A percentile compares a stretch with the other conserved stretches of the same genome.
These are phyloP conservation scores for Garrulus glandarius DNA, from an alignment of 2,797 vertebrate genomes.

Conservation along the genomic window DNA sequence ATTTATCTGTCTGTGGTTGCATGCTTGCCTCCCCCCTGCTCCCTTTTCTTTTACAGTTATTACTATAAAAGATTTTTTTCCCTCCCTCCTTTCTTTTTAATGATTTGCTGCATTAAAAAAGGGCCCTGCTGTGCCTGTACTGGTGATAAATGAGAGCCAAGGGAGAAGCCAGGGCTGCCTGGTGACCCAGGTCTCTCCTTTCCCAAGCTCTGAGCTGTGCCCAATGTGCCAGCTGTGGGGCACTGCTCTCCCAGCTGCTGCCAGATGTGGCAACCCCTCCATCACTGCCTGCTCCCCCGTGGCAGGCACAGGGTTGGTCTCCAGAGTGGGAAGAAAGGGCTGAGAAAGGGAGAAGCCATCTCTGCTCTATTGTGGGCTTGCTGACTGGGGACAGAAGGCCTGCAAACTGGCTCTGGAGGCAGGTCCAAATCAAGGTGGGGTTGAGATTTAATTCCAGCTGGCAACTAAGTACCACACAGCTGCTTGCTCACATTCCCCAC, in stretches of 20 bases:
- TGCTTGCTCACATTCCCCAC: not conserved
- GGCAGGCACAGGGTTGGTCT: not conserved
- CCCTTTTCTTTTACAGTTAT: not conserved
- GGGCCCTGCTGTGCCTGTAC: not conserved
- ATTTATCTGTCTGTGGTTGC: not conserved
- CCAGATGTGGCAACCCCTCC: not conserved
- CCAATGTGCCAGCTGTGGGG: not conserved
- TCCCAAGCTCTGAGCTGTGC: slow-evolving; percentile 1
- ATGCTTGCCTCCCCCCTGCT: not conserved
- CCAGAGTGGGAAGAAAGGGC: not conserved
- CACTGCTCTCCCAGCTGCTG: not conserved
- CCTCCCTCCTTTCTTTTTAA: not conserved
- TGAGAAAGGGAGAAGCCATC: not conserved
- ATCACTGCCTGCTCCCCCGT: accelerated
- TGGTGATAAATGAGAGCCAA: slow-evolving; percentile 21
- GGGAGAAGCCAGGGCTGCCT: not conserved
- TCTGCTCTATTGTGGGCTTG: not conserved
- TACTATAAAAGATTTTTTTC: not conserved
- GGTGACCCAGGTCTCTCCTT: not conserved
- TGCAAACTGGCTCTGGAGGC: not conserved
- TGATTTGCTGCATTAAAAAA: not conserved
- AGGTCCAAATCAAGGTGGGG: not conserved
- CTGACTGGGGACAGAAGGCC: not conserved
- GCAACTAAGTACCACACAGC: not conserved
- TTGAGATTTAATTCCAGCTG: not conserved